A percentile compares a stretch with the other conserved stretches of the same genome.
These are phyloP conservation scores for Rambutsinella grinnellia DNA, from an alignment of 2,888 invertebrate genomes.

Conservation along the genomic window DNA sequence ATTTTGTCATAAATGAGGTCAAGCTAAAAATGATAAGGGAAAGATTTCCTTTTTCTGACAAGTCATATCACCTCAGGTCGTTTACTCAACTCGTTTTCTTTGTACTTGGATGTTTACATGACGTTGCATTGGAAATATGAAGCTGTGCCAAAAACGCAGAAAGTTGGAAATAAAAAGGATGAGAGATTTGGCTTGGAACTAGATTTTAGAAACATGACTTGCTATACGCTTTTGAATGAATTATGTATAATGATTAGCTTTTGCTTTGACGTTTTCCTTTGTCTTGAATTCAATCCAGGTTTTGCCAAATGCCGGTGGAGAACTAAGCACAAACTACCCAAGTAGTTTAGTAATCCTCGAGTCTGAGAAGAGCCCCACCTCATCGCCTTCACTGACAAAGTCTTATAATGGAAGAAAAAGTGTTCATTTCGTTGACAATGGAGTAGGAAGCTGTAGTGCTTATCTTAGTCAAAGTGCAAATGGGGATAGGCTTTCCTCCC, in stretches of 20 bases:
- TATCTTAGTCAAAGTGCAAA: slow-evolving; percentile 27
- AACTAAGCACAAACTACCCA: slow-evolving; percentile 80
- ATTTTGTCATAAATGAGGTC: no score
- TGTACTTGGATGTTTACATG: no score
- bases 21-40: no score
- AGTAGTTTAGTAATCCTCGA: slow-evolving; percentile 78
- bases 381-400: slow-evolving; percentile 15
- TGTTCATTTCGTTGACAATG: slow-evolving; percentile 12
- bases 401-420: not conserved
- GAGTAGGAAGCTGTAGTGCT: not conserved
- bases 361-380: slow-evolving; percentile 56
- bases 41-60: not conserved
- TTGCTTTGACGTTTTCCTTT: slow-evolving; percentile 12
- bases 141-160: slow-evolving; percentile 29
- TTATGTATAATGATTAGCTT: not conserved
- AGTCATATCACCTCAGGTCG: not conserved
- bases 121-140: no score
- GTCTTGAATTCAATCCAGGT: slow-evolving; percentile 68
- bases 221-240: slow-evolving; percentile 2
- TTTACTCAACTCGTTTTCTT: not conserved
- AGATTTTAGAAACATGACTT: not conserved
- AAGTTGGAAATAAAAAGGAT: not conserved
- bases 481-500: slow-evolving; percentile 14
- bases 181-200: not conserved
- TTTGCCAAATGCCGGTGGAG: slow-evolving; percentile 77